Evolutionary conservation across 2,888 invertebrate genomes (phyloP), one percentile per base, ranked within the genome.

Genomic region (Amphiduros pacificus): DNA sequence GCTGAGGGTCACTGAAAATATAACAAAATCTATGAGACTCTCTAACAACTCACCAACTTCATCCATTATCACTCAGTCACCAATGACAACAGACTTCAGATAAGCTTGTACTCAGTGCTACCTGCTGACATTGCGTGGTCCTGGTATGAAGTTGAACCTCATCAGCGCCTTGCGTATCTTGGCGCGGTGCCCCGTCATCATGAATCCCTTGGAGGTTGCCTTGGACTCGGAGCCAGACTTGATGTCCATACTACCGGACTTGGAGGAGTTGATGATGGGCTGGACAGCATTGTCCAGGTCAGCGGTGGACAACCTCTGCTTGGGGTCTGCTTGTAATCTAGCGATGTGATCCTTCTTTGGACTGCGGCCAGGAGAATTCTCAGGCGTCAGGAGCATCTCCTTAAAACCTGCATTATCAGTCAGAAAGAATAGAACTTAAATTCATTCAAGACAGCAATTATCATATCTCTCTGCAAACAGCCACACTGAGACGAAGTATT

Each of bases 151-250:
- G 69, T 89, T 81, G 83, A 91, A 91, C 85, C 91, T 92, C 74
- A 91, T 91, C 73, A 92, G 86, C 76, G 94, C 89, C 82, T 93
- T 94, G 88, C 94, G 92, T 73, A 94, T 84, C 73, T 91, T 87
- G 71, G 90, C 87, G 77, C 92, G 92, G 56, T 93, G 91, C 1
- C 92, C 93, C 64, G 92, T 85, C 29, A 94, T 94, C 92, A 93
- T 93, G 77, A 93, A 94, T 1, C 78, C 79, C 88, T 75, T 84
- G 74, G 63, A 80, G 64, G 76, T 82, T 73, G 24, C 80, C 68
- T 85, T 85, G 65, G 83, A 82, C 44, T 72, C 69, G 56, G 77
- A 80, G 32, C 64, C 56, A 48, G 63, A 41, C 52, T 57, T 41
- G 36, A 29, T 20, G 32, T 66, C 61, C 0, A 55, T 28, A 3